phyloP scores from a whole-genome alignment of 2,797 vertebrate genomes.

The Graptemys geographica region DNA sequence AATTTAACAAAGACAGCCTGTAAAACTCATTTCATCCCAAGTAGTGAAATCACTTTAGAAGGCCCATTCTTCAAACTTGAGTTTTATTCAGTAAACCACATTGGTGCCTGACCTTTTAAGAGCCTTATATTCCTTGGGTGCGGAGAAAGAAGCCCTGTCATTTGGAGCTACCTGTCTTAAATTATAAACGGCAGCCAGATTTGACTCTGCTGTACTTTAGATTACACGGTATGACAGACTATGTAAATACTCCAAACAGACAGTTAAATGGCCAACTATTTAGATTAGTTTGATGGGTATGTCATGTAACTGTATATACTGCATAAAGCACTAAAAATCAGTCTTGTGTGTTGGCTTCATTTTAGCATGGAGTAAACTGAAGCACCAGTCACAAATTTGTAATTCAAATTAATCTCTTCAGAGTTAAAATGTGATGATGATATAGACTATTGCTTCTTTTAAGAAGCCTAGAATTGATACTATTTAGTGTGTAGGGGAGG shows the following conservation, averaged over 20 bases:
- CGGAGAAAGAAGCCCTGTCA: conserved; percentile 59
- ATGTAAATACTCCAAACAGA: conserved; percentile 56
- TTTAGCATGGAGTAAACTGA: conserved; percentile 69
- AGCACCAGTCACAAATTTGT: conserved; percentile 47
- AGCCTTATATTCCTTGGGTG: conserved; percentile 65
- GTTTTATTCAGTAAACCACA: conserved; percentile 81
- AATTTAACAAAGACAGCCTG: conserved; percentile 86
- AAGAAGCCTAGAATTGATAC: conserved; percentile 18
- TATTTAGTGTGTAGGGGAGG: background rate
- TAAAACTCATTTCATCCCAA: conserved; percentile 83
- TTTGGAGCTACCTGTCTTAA: conserved; percentile 76
- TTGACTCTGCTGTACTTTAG: conserved; percentile 58
- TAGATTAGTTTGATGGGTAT: conserved; percentile 72
- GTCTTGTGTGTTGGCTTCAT: conserved; percentile 44
- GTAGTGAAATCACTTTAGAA: conserved; percentile 82
- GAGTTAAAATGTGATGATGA: background rate
- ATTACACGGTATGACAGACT: conserved; percentile 63
- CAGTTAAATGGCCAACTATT: conserved; percentile 74
- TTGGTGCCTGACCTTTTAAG: conserved; percentile 80
- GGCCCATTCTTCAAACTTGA: conserved; percentile 81
- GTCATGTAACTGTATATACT: conserved; percentile 74
- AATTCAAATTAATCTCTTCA: conserved; percentile 62
- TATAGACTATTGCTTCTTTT: background rate
- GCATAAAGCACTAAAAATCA: conserved; percentile 65
- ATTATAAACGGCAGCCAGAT: conserved; percentile 78